phyloP scores from a whole-genome alignment of 2,888 invertebrate genomes.

The Campopleginae sp. region DNA sequence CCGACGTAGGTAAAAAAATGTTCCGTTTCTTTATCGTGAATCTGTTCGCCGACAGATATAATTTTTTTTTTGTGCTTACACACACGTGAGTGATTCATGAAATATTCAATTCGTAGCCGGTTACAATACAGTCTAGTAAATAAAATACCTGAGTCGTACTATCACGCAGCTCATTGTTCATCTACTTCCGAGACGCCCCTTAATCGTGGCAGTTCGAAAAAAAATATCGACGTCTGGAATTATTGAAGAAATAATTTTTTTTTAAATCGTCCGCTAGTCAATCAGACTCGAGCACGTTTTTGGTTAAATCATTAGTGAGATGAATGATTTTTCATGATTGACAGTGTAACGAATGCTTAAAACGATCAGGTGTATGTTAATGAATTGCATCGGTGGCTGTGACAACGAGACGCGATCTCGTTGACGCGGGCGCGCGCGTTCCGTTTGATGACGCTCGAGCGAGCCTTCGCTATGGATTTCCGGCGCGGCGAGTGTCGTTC shows the following conservation, averaged over 20 bases:
- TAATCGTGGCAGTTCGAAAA: neutral
- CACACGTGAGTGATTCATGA: neutral
- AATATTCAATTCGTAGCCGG: neutral
- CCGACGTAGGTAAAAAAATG: neutral
- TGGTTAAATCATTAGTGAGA: constrained; percentile 16
- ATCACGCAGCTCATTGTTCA: neutral
- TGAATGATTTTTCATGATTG: constrained; percentile 14
- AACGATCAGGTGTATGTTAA: neutral
- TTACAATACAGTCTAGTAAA: neutral
- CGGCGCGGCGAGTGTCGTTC: constrained; percentile 47
- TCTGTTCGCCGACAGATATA: neutral
- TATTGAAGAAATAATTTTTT: neutral
- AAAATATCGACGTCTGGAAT: neutral
- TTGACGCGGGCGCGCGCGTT: constrained; percentile 29
- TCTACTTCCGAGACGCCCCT: neutral
- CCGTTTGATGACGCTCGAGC: constrained; percentile 57
- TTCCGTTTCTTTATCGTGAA: neutral
- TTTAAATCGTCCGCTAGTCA: neutral
- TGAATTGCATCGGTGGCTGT: constrained; percentile 2
- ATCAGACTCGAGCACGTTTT: constrained; percentile 7
- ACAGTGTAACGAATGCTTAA: neutral
- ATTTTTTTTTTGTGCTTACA: neutral
- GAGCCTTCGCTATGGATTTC: constrained; percentile 62
- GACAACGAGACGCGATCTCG: constrained; percentile 12
- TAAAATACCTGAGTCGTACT: neutral